Conservation (phyloP, 2,797 vertebrate genomes). For the Decapterus maruadsi region DNA sequence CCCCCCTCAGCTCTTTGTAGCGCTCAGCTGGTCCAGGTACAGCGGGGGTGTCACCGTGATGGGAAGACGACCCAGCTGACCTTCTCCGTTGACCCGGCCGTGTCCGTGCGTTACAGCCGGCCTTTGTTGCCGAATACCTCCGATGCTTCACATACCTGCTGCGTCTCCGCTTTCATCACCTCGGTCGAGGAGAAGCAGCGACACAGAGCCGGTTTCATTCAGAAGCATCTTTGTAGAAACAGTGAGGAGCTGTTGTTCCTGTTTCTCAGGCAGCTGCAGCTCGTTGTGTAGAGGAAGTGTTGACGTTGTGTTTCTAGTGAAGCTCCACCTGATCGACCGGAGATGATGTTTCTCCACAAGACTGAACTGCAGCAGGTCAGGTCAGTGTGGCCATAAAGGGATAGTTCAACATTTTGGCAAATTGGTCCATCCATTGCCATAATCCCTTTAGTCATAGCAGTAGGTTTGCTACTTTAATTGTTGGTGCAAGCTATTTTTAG, state of each 20-base stretch:
- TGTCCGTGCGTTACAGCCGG: constrained; percentile 48
- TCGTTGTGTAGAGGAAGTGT: background rate
- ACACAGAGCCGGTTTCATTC: constrained; percentile 21
- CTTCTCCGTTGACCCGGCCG: constrained; percentile 50
- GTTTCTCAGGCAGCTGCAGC: background rate
- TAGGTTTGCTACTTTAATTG: too few species aligned
- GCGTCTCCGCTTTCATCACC: constrained; percentile 70
- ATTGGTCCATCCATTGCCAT: too few species aligned
- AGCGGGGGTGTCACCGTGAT: constrained; percentile 48
- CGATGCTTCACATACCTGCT: constrained; percentile 68
- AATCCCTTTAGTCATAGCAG: too few species aligned
- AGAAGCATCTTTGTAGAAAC: constrained; percentile 11
- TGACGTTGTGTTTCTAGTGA: background rate
- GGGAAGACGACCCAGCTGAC: constrained; percentile 67
- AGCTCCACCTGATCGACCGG: background rate
- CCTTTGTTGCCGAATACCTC: constrained; percentile 54
- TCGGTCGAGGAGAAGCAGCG: constrained; percentile 19
- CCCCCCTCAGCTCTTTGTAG: constrained; percentile 40
- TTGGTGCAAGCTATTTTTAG: too few species aligned
- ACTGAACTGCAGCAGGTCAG: background rate
- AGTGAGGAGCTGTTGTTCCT: background rate
- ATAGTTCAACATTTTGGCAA: too few species aligned
- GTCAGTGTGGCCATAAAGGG: too few species aligned
- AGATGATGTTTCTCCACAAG: background rate
- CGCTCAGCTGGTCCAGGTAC: constrained; percentile 46